phyloP scores from a whole-genome alignment of 2,113 vertebrate species.

The Tachysurus fulvidraco region DNA sequence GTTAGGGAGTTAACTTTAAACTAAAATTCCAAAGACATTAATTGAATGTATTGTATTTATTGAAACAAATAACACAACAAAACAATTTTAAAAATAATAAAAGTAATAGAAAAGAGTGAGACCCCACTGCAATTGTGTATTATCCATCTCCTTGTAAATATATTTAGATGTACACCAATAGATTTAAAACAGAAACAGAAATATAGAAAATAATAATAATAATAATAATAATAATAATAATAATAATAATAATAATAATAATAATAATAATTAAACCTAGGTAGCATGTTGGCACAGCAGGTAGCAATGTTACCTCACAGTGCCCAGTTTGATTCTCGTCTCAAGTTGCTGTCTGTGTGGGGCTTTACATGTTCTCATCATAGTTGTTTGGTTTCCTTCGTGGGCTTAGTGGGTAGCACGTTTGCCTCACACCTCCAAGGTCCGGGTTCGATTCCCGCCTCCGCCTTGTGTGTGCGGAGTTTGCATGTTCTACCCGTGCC shows the following conservation, averaged over 20 bases:
- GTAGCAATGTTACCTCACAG: too few relatives aligned
- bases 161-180: background rate
- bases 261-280: background rate
- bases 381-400: background rate
- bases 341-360: background rate
- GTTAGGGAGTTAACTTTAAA: background rate
- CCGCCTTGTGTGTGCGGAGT: too few relatives aligned
- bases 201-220: background rate
- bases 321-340: background rate
- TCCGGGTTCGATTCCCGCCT: too few relatives aligned
- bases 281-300: background rate
- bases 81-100: background rate
- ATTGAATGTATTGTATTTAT: background rate
- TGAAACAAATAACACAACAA: background rate
- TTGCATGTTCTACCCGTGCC: too few relatives aligned
- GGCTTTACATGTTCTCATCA: background rate
- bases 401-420: too few relatives aligned
- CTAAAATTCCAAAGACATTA: background rate
- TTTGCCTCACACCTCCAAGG: too few relatives aligned
- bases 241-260: too few relatives aligned
- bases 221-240: background rate
- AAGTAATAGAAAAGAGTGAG: background rate
- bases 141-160: background rate
- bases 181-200: background rate
- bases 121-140: background rate